These are phyloP conservation scores for Priapulus caudatus DNA, from an alignment of 2,888 invertebrate genomes.

Conservation along the genomic window DNA sequence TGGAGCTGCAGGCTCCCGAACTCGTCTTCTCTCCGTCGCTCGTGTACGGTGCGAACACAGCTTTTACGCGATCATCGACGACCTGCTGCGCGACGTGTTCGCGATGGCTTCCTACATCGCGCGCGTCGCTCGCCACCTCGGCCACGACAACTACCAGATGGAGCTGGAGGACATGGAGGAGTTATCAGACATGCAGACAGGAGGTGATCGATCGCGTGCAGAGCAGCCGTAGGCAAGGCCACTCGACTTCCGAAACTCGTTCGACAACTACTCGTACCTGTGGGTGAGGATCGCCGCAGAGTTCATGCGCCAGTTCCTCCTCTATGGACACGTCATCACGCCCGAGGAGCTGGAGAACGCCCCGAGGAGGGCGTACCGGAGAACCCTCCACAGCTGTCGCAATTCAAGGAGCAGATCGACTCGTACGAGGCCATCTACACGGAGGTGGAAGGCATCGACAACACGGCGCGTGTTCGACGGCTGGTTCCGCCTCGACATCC, in stretches of 20 bases:
- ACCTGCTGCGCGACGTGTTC: slow-evolving; percentile 65
- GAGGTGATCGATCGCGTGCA: slow-evolving; percentile 69
- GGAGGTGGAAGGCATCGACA: slow-evolving; percentile 73
- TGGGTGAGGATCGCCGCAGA: slow-evolving; percentile 80
- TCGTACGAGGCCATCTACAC: slow-evolving; percentile 73
- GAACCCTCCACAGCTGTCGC: slow-evolving; percentile 70
- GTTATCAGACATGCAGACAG: slow-evolving; percentile 66
- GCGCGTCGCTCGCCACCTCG: slow-evolving; percentile 47
- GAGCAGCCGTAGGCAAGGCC: slow-evolving; percentile 38
- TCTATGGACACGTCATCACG: too few relatives aligned
- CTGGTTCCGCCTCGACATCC: slow-evolving; percentile 81
- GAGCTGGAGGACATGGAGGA: slow-evolving; percentile 64
- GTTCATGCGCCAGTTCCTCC: slow-evolving; percentile 77
- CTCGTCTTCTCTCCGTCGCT: slow-evolving; percentile 73
- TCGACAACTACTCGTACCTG: slow-evolving; percentile 60
- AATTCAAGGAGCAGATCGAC: slow-evolving; percentile 86
- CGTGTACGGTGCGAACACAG: slow-evolving; percentile 58
- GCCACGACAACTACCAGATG: slow-evolving; percentile 38
- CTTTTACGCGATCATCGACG: slow-evolving; percentile 61
- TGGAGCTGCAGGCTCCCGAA: slow-evolving; percentile 69
- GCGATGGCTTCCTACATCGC: slow-evolving; percentile 65
- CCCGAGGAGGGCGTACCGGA: slow-evolving; percentile 54
- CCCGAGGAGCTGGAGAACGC: too few relatives aligned
- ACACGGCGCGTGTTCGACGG: slow-evolving; percentile 70
- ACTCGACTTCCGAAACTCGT: slow-evolving; percentile 40